Percentiles rank a stretch among this genome's conserved stretches.
phyloP scores from a whole-genome alignment of 37 sponge, comb jelly and placozoan genomes.

The Cliona cf. orientalis region DNA sequence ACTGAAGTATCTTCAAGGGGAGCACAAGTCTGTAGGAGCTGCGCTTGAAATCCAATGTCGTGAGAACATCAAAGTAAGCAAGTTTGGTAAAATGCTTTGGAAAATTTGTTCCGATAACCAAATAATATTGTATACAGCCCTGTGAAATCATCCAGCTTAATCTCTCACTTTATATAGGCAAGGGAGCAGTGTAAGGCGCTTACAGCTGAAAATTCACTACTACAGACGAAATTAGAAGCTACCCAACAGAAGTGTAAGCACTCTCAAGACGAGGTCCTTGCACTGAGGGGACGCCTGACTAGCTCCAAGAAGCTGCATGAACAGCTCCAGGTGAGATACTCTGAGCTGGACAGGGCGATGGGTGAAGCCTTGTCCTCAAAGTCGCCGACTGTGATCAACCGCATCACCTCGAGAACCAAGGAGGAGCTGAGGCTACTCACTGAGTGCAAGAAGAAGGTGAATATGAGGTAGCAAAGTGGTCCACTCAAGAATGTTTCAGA shows the following conservation, averaged over 20 bases:
- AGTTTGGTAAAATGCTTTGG: too few relatives aligned
- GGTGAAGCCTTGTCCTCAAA: background rate
- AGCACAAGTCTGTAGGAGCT: background rate
- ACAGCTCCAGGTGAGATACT: slow-evolving; percentile 19
- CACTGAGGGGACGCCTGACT: slow-evolving; percentile 39
- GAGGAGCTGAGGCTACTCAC: slow-evolving; percentile 30
- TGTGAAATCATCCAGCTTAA: too few relatives aligned
- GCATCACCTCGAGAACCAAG: background rate
- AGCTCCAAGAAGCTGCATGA: slow-evolving; percentile 8
- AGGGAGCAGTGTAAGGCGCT: background rate
- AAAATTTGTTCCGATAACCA: too few relatives aligned
- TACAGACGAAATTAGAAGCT: background rate
- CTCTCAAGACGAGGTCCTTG: slow-evolving; percentile 16
- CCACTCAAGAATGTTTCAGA: background rate
- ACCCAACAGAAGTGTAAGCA: slow-evolving; percentile 5
- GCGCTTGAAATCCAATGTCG: slow-evolving; percentile 3
- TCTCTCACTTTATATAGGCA: background rate
- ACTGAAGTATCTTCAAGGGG: background rate
- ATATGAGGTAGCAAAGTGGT: background rate
- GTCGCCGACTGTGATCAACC: slow-evolving; percentile 33
- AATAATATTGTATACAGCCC: too few relatives aligned
- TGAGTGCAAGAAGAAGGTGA: slow-evolving; percentile 44
- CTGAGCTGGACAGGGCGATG: slow-evolving; percentile 19
- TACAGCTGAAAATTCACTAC: background rate
- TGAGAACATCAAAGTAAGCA: slow-evolving; percentile 41